These are phyloP conservation scores for Lemur catta DNA, from an alignment of 2,797 vertebrate genomes.

Conservation along the genomic window DNA sequence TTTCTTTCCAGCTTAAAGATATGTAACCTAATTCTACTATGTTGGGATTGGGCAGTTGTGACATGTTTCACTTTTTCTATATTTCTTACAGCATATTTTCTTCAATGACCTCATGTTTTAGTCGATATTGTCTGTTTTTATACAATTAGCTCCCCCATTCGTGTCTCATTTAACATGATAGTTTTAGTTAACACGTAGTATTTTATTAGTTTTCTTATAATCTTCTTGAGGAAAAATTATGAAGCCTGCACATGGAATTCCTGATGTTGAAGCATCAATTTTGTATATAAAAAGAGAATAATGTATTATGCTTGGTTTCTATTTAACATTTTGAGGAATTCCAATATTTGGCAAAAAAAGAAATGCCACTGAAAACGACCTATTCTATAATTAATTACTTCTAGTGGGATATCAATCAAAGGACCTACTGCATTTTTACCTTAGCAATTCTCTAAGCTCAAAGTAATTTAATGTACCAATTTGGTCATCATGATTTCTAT, in stretches of 20 bases:
- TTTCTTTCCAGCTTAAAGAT: not conserved
- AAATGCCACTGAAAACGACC: not conserved
- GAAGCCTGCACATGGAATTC: not conserved
- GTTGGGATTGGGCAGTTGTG: not conserved
- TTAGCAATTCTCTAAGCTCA: not conserved
- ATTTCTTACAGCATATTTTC: not conserved
- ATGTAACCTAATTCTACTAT: not conserved
- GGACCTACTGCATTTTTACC: not conserved
- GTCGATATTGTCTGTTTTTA: not conserved
- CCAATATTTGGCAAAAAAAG: not conserved
- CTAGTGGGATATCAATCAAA: not conserved
- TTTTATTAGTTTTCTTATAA: not conserved
- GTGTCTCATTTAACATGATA: not conserved
- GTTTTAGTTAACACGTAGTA: not conserved
- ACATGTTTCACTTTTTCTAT: not conserved
- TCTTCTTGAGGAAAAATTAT: not conserved
- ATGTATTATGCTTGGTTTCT: not conserved
- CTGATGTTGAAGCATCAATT: not conserved
- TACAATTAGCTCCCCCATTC: not conserved
- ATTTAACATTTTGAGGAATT: not conserved
- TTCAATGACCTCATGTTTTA: not conserved
- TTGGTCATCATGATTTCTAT: not conserved
- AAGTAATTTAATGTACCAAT: not conserved
- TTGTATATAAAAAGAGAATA: not conserved
- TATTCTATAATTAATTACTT: not conserved